Evolutionary conservation across 2,113 vertebrate genomes (phyloP), one percentile per base, ranked within the genome.

Genomic region (Nothoprocta pentlandii): DNA sequence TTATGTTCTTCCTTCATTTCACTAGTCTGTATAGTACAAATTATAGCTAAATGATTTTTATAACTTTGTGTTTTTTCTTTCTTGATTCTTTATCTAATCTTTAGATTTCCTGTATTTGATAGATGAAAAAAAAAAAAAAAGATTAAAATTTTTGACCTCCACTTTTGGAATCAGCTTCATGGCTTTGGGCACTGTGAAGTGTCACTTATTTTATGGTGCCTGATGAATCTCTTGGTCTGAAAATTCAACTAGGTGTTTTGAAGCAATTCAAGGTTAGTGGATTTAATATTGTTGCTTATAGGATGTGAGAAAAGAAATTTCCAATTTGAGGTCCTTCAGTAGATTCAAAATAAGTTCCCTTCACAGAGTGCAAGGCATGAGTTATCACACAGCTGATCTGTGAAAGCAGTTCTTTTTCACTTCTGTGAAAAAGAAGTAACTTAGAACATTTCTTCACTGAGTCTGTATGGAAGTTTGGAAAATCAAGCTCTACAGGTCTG

Each of bases 41-140:
- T 9, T 32, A 3, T 59, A 78, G 39, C 22, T 47, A 68, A 3
- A 2, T 5, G 2, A 66, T 79, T 73, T 56, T 2, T 5, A n/a
- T n/a, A 5, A 12, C 3, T 15, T 26, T 47, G 20, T 34, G 64
- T 22, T 1, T 63, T 1, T 16, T 87, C 85, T 68, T 67, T 23
- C 5, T 36, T 0, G 0, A 71, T 30, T 34, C 2, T 2, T 47
- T 81, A 16, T 20, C 15, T 94, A 8, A 42, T 1, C 10, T 8
- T 15, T 3, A 20, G 23, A 4, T 5, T 56, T 83, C 9, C 5
- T 87, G 30, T 71, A 15, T 56, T 42, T 23, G 3, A 23, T 4
- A 26, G 6, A 54, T 0, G 6, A 12, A 32, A 69, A 84, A 62
- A 41, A 32, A 84, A 62, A 41, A 39, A 39, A 28, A 28, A 15